Base-by-base conservation (phyloP, 1,140 invertebrate genomes). In the Armadillidium nasatum region DNA sequence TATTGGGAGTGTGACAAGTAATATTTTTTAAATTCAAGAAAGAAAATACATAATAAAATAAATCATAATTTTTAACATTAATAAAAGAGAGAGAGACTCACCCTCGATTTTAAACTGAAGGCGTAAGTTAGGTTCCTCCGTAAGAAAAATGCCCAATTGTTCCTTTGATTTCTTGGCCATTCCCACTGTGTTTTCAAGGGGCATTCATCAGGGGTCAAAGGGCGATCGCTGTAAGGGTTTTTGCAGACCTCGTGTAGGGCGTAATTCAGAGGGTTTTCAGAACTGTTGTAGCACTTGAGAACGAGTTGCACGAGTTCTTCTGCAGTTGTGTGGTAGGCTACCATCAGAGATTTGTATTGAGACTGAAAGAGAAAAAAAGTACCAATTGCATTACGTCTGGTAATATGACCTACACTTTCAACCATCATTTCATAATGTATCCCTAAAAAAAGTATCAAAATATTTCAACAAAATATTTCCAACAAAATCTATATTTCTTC, bases 291-390 rank as follows among this genome's bases (percentile, higher is more conserved):
- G 85, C 93, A 95, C 79, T 91, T 91, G 19, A 96, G 87, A 60
- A 96, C 84, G 80, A 96, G 89, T 80, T 92, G 90, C 74, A 96
- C 89, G 73, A 96, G 85, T 85, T 96, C 94, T 83, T 94, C 92
- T 4, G 92, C 92, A n/a, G 92, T 94, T 22, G 94, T 96, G 82
- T 90, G 87, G 79, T 95, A 93, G 74, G 93, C 94, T 78, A 96
- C 92, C 73, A 96, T 87, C 75, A 96, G 86, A 82, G 92, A 94
- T 85, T 96, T 96, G 88, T 96, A 96, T 85, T 95, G 92, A 0
- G 94, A 95, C 86, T 91, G 84, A 4, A 84, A 84, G 76, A 81
- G 76, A 81, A 82, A 81, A n/a, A 77, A 33, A 23, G 2, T 71
- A 54, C 6, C 23, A 6, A 33, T 33, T 33, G 6, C 6, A 33